Percentiles rank a stretch among this genome's conserved stretches.
Evolutionary conservation across 2,888 invertebrate species (phyloP).

Genomic region (Chirona hameri): DNA sequence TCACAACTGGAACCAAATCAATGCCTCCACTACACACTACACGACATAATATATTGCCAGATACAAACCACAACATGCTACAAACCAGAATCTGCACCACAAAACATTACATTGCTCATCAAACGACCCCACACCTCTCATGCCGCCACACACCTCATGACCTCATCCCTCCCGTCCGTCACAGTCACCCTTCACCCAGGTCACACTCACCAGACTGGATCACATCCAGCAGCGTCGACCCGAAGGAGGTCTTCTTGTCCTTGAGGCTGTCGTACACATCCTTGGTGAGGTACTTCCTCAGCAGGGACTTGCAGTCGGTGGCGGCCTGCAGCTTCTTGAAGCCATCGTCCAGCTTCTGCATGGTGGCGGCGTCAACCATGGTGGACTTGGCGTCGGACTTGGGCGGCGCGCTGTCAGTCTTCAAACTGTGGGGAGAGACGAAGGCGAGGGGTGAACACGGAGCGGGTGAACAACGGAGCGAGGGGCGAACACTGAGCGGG

Average conservation of each 20-base stretch:
- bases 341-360: slow-evolving; percentile 87
- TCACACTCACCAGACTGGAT: slow-evolving; percentile 77
- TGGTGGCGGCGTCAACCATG: slow-evolving; percentile 76
- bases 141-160: too few relatives aligned
- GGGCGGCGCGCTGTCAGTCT: not conserved
- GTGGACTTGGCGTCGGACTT: not conserved
- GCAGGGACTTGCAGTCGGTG: slow-evolving; percentile 83
- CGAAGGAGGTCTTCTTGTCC: slow-evolving; percentile 88
- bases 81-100: too few relatives aligned
- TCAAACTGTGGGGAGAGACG: not conserved
- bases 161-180: too few relatives aligned
- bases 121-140: too few relatives aligned
- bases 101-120: too few relatives aligned
- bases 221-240: slow-evolving; percentile 86
- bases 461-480: not conserved
- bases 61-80: too few relatives aligned
- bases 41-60: too few relatives aligned
- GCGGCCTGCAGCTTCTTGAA: slow-evolving; percentile 80
- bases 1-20: too few relatives aligned
- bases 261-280: slow-evolving; percentile 88
- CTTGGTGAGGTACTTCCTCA: slow-evolving; percentile 92
- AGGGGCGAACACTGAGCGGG: not conserved
- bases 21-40: too few relatives aligned
- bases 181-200: not conserved
- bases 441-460: not conserved